Evolutionary conservation across 2,113 vertebrate genomes (phyloP), one percentile per base, ranked within the genome.

Genomic region (Gobio gobio): DNA sequence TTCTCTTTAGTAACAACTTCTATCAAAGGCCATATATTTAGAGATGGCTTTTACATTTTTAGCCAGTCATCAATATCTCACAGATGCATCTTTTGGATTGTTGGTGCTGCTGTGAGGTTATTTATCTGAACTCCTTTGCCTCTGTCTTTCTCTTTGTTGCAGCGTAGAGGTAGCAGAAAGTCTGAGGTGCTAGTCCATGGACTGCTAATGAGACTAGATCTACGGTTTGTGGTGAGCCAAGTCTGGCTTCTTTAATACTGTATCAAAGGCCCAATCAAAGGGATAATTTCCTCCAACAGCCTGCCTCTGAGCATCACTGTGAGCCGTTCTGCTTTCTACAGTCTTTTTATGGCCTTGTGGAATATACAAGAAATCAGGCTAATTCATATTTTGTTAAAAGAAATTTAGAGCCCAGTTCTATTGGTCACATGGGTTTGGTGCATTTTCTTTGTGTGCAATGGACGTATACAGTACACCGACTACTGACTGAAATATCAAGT

Each of bases 191-290:
- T 49, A 72, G n/a, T 82, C 72, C 59, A 45, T 68, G 72, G 40
- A 81, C 61, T 63, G 54, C 85, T 88, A 86, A 86, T 85, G 85
- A 88, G 85, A 88, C 85, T 82, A 72, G 63, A 81, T 78, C 59
- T 64, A 49, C 36, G 24, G 70, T 58, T 75, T 84, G 78, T 22
- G 63, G 45, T 84, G 36, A 61, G 85, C 73, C 79, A 82, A 83
- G 79, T 82, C 76, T 54, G 54, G 72, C 79, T 88, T 88, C 85
- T 88, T 86, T 86, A 88, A 88, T 84, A 84, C 56, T 47, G 43
- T 82, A 86, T 88, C 87, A 88, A 81, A 88, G 87, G 66, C 59
- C 43, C 82, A 76, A 88, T 86, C 85, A 82, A 86, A 88, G 82
- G 70, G 26, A 56, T 86, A 70, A 86, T 86, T 86, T 86, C 82